Conservation (phyloP, 2,113 vertebrate genomes). For the Rhineura floridana region DNA sequence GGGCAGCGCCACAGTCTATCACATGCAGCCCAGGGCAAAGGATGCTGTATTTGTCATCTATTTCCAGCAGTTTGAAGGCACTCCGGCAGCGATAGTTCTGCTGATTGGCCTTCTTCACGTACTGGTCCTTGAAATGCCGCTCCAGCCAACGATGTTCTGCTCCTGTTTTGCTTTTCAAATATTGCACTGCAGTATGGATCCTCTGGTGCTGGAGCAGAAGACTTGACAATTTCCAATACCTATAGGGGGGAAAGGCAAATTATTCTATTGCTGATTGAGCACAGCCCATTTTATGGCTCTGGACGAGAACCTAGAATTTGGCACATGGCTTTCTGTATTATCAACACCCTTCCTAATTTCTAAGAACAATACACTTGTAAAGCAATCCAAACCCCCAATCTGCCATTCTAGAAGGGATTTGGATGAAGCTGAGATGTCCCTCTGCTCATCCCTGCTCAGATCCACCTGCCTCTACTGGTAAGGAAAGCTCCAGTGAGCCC, state of each 20-base stretch:
- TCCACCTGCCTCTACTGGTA: too few relatives aligned
- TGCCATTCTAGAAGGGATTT: too few relatives aligned
- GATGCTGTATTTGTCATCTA: constrained; percentile 81
- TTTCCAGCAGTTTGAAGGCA: constrained; percentile 92
- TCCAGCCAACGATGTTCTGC: constrained; percentile 84
- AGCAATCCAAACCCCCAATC: neutral
- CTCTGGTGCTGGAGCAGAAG: neutral
- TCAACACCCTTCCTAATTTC: neutral
- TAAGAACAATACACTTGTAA: neutral
- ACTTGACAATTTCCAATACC: neutral
- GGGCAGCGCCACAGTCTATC: constrained; percentile 92
- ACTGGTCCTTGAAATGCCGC: constrained; percentile 87
- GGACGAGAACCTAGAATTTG: neutral
- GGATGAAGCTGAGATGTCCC: too few relatives aligned
- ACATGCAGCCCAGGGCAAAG: constrained; percentile 83
- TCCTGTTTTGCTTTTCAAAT: constrained; percentile 66
- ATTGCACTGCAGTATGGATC: constrained; percentile 68
- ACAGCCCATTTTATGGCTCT: fast-evolving
- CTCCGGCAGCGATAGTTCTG: constrained; percentile 90
- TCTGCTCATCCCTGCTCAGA: too few relatives aligned
- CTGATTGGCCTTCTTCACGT: constrained; percentile 83
- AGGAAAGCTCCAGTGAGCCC: too few relatives aligned
- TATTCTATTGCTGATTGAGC: fast-evolving
- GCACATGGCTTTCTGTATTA: too few relatives aligned
- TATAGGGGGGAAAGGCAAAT: neutral